These are phyloP conservation scores for Mechanitis mazaeus DNA, from an alignment of 2,888 invertebrate genomes.

Conservation along the genomic window DNA sequence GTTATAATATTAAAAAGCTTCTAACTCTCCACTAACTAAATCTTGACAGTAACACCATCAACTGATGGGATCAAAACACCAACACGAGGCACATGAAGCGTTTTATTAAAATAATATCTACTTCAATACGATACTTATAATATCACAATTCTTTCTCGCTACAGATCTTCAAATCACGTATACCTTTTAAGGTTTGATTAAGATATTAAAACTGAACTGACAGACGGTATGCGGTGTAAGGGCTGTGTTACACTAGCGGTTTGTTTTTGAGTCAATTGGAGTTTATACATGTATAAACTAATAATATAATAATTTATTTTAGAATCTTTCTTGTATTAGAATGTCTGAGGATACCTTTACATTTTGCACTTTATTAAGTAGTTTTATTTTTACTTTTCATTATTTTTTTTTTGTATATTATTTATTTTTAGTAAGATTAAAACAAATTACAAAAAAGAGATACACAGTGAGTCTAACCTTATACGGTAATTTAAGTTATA, in stretches of 20 bases:
- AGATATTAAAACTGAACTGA: slow-evolving; percentile 24
- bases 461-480: too few relatives aligned
- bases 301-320: neutral
- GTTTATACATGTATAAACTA: neutral
- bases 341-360: too few relatives aligned
- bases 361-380: too few relatives aligned
- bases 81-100: neutral
- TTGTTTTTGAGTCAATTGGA: neutral
- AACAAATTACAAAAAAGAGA: too few relatives aligned
- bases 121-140: slow-evolving; percentile 14
- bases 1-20: too few relatives aligned
- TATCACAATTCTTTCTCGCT: slow-evolving; percentile 11
- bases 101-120: slow-evolving; percentile 1
- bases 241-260: neutral
- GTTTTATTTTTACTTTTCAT: too few relatives aligned
- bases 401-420: too few relatives aligned
- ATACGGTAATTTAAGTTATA: too few relatives aligned
- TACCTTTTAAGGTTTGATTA: slow-evolving; percentile 24
- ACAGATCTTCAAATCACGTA: slow-evolving; percentile 20
- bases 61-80: neutral
- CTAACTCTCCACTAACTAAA: too few relatives aligned
- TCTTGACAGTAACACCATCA: neutral
- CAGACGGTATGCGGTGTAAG: slow-evolving; percentile 18
- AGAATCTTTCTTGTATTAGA: too few relatives aligned
- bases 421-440: too few relatives aligned